These are phyloP conservation scores for Aplysia californica DNA, from an alignment of 1,140 invertebrate species.

Conservation along the genomic window DNA sequence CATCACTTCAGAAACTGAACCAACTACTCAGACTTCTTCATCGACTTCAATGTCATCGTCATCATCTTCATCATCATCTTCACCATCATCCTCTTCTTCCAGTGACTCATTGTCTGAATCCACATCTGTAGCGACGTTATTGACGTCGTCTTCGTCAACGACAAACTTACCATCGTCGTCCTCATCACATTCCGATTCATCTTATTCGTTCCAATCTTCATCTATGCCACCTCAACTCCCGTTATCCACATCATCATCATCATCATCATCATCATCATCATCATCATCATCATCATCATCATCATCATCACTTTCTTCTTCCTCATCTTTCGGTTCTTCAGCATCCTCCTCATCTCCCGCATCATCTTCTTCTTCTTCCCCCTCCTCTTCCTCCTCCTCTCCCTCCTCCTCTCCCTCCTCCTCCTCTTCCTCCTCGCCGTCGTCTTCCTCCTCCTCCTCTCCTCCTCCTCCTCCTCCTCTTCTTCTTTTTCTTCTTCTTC, in stretches of 20 bases:
- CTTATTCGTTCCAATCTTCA: too few species aligned
- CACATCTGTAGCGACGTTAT: too few species aligned
- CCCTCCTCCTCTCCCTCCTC: background rate
- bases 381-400: background rate
- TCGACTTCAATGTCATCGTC: background rate
- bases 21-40: background rate
- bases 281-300: background rate
- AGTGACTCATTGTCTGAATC: too few species aligned
- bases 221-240: background rate
- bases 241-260: too few species aligned
- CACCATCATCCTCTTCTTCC: too few species aligned
- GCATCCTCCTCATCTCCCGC: background rate
- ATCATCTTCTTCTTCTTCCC: too few species aligned
- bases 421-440: background rate
- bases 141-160: too few species aligned
- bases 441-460: background rate
- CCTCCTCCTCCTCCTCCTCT: background rate
- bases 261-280: background rate
- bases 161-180: too few species aligned
- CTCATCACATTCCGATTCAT: too few species aligned
- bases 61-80: slow-evolving; percentile 1
- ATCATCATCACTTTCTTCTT: background rate
- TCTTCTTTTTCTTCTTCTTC: background rate
- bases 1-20: background rate
- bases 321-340: background rate